Base-by-base conservation (phyloP, 2,797 vertebrate genomes). In the Pygocentrus nattereri region DNA sequence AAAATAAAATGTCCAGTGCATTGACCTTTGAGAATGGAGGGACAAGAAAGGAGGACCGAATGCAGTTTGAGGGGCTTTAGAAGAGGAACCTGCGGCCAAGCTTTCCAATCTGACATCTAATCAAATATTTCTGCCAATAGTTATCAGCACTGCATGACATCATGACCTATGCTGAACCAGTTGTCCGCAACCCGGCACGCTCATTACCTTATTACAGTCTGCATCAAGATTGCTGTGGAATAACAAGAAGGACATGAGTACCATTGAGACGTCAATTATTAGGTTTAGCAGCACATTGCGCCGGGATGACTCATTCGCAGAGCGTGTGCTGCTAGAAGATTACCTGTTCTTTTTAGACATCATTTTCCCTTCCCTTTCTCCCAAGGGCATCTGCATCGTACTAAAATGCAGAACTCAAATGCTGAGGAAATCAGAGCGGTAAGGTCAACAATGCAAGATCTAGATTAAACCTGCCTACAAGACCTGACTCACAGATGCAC, bases 231-330 rank as follows among this genome's bases (percentile, higher is more conserved):
- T 83, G 88, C 81, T 74, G 84, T 83, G 41, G 73, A 83, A 77
- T 82, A 84, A 82, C 83, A 68, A 15, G 78, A 86, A 70, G 70
- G 81, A 71, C 80, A 90, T 83, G 75, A 85, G 77, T 80, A 74
- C 81, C 27, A 79, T 79, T 71, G 75, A 90, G 91, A 91, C 88
- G 84, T 87, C 86, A 91, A 90, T 93, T 87, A 90, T 90, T 88
- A 87, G 84, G 85, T 90, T 86, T 88, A 79, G 87, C 72, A 89
- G 87, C 87, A 80, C 56, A 58, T 79, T 80, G 85, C 78, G 81
- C 90, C 85, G 84, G 87, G 84, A 93, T 93, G 90, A 92, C 89
- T 93, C 92, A 92, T 93, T 92, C 91, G 90, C 89, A 62, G 62
- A 80, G 70, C 69, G 69, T 75, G 65, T 61, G 72, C 78, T 79